Evolutionary conservation across 2,797 vertebrate species (phyloP).

Genomic region (Premnoplex brunnescens): DNA sequence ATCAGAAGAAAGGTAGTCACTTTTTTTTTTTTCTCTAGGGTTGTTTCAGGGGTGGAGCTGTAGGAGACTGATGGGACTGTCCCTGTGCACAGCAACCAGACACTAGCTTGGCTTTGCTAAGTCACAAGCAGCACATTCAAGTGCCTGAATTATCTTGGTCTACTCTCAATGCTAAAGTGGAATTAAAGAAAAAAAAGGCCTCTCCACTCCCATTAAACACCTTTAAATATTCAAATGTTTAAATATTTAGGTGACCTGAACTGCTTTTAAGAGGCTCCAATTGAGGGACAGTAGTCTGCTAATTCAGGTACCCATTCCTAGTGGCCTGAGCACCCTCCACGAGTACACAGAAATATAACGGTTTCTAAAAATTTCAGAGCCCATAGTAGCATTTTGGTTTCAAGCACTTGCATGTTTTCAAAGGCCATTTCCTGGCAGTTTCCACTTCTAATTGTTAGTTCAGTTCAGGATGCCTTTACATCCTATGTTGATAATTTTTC

Average conservation of each 20-base stretch:
- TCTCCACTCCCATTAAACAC: not conserved
- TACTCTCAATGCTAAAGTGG: not conserved
- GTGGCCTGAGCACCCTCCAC: not conserved
- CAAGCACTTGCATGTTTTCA: not conserved
- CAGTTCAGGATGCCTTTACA: not conserved
- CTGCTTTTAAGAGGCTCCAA: not conserved
- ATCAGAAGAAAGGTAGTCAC: not conserved
- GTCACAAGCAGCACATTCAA: not conserved
- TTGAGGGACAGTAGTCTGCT: not conserved
- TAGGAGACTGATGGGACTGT: not conserved
- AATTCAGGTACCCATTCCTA: not conserved
- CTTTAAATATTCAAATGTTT: conserved; percentile 49
- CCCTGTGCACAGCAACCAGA: not conserved
- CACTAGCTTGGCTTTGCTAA: not conserved
- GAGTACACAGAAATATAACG: not conserved
- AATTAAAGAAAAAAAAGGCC: not conserved
- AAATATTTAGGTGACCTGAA: conserved; percentile 38
- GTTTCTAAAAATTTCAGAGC: not conserved
- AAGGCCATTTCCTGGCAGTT: not conserved
- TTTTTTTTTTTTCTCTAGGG: not conserved
- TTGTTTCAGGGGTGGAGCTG: not conserved
- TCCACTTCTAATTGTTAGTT: not conserved
- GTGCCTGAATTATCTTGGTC: not conserved
- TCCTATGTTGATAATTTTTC: not conserved
- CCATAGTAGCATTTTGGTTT: not conserved